phyloP scores from a whole-genome alignment of 2,113 vertebrate genomes.

The Cinclus cinclus region DNA sequence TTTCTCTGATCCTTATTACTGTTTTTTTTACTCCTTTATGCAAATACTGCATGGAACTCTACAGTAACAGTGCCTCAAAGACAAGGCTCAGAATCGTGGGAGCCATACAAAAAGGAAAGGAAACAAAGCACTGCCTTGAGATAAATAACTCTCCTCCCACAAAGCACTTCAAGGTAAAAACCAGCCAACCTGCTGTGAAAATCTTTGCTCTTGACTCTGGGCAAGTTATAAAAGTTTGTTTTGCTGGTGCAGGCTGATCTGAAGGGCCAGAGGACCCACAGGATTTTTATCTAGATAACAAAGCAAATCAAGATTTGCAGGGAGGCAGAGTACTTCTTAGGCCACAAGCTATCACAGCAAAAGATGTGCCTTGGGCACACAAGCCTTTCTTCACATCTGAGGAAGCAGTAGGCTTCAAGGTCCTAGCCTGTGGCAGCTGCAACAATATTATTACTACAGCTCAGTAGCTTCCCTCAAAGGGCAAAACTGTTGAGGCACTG shows the following conservation, averaged over 20 bases:
- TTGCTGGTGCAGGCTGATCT: not conserved
- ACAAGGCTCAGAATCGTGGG: not conserved
- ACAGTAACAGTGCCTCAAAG: not conserved
- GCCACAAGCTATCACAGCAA: not conserved
- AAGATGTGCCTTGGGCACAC: slow-evolving; percentile 9
- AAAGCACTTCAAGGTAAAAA: not conserved
- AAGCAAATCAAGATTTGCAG: not conserved
- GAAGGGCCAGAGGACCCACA: not conserved
- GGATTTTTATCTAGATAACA: not conserved
- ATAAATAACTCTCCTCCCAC: not conserved
- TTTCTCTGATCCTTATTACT: not conserved
- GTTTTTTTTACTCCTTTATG: not conserved
- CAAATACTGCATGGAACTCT: not conserved
- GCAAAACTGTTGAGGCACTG: not conserved
- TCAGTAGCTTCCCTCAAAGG: slow-evolving; percentile 8
- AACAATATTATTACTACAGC: slow-evolving; percentile 56
- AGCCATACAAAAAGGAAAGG: not conserved
- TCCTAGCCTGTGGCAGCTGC: slow-evolving; percentile 43
- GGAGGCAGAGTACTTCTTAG: not conserved
- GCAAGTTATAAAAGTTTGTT: not conserved
- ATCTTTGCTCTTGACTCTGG: not conserved
- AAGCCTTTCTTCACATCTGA: not conserved
- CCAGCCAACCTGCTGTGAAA: not conserved
- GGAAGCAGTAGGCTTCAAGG: slow-evolving; percentile 34
- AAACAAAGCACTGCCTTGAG: slow-evolving; percentile 13